Evolutionary conservation across 2,113 vertebrate genomes (phyloP).

Genomic region (Jaculus jaculus): DNA sequence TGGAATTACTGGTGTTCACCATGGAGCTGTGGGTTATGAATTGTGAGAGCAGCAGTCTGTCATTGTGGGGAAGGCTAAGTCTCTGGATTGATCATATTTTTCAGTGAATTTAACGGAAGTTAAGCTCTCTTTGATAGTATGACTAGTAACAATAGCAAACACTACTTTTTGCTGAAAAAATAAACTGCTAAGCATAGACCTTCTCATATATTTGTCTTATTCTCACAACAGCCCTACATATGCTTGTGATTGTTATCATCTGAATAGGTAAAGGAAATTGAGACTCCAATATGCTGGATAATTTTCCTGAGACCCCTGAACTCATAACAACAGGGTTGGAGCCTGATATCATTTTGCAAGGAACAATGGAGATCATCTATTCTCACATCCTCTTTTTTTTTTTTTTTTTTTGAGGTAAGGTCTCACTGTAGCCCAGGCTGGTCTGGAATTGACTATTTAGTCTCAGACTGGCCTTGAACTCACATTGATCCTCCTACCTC

Average conservation of each 20-base stretch:
- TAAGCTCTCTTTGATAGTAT: background rate
- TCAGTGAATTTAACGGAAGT: conserved; percentile 19
- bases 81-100: no score
- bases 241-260: background rate
- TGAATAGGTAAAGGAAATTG: conserved; percentile 36
- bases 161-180: background rate
- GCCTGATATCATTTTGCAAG: conserved; percentile 23
- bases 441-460: no score
- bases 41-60: no score
- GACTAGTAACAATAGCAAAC: background rate
- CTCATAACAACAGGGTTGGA: conserved; percentile 28
- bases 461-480: no score
- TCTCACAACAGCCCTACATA: background rate
- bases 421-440: no score
- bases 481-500: no score
- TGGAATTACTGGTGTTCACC: no score
- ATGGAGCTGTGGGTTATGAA: no score
- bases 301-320: conserved; percentile 5
- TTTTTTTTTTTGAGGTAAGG: background rate
- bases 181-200: background rate
- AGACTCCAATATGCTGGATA: background rate
- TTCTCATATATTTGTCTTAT: background rate
- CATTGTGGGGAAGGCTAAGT: no score
- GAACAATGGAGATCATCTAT: background rate
- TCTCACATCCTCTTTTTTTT: conserved; percentile 29